Conservation (phyloP, 2,888 invertebrate species). For the Drosophila parthenogenetica region DNA sequence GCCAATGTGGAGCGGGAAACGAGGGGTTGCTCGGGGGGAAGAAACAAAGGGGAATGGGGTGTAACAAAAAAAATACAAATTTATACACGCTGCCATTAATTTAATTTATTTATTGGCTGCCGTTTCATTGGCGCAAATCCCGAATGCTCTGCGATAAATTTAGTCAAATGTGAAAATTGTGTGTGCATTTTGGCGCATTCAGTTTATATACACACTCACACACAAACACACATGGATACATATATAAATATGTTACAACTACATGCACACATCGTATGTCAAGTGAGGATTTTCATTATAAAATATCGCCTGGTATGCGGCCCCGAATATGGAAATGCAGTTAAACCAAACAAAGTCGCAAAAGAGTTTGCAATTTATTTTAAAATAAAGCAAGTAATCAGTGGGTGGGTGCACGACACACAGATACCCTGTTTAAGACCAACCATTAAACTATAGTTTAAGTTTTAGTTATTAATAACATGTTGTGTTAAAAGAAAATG, state of each 20-base stretch:
- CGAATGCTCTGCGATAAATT: conserved; percentile 79
- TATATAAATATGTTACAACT: conserved; percentile 26
- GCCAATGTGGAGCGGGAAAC: background rate
- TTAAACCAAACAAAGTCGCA: conserved; percentile 56
- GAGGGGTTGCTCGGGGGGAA: background rate
- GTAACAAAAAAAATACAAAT: conserved; percentile 18
- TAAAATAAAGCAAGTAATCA: conserved; percentile 57
- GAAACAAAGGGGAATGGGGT: background rate
- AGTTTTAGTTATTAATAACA: too few species aligned
- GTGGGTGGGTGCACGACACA: background rate
- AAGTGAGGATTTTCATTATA: conserved; percentile 83
- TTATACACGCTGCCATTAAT: conserved; percentile 79
- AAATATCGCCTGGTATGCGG: conserved; percentile 73
- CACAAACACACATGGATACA: conserved; percentile 35
- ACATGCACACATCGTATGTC: conserved; percentile 48
- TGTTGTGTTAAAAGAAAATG: background rate
- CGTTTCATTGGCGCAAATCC: conserved; percentile 84
- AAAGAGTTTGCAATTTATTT: conserved; percentile 79
- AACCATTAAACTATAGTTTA: background rate
- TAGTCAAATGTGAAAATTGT: conserved; percentile 83
- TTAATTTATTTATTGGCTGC: conserved; percentile 85
- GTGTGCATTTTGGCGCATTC: conserved; percentile 79
- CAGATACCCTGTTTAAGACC: background rate
- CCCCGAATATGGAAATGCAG: conserved; percentile 50
- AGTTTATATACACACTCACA: conserved; percentile 41